Conservation (phyloP, 2,888 invertebrate genomes). For the Strigamia crassipes region DNA sequence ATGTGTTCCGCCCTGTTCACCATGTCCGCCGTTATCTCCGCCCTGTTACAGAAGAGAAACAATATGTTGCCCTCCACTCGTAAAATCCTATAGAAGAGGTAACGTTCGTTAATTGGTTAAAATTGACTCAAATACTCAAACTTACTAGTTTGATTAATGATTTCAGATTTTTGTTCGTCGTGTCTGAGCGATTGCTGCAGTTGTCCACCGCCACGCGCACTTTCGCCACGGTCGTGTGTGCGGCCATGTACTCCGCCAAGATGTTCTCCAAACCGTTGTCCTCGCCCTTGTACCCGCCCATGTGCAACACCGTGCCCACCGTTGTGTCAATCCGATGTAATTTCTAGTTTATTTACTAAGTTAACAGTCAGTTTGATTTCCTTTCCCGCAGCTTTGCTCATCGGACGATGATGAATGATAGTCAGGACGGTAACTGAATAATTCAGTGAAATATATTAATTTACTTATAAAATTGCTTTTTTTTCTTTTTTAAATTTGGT, state of each 20-base stretch:
- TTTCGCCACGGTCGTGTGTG: not conserved
- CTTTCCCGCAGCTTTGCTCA: conserved; percentile 14
- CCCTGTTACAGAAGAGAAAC: conserved; percentile 21
- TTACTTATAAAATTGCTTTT: not conserved
- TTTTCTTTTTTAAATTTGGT: not conserved
- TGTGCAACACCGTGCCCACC: not conserved
- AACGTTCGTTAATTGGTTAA: not conserved
- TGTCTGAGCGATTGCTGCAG: conserved; percentile 20
- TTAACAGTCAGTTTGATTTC: not conserved
- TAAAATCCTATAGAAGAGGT: not conserved
- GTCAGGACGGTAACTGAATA: not conserved
- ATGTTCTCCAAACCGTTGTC: not conserved
- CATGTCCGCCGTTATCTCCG: not conserved
- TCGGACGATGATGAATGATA: conserved; percentile 42
- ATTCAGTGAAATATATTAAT: not conserved
- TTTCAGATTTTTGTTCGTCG: not conserved
- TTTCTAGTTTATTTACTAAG: not conserved
- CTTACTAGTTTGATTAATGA: not conserved
- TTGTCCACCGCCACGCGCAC: not conserved
- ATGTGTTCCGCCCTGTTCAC: conserved; percentile 1
- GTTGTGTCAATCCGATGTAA: not conserved
- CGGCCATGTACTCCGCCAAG: not conserved
- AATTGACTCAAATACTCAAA: not conserved
- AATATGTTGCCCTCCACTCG: not conserved
- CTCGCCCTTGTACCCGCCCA: not conserved